These are phyloP conservation scores for Entelurus aequoreus DNA, from an alignment of 2,113 vertebrate species.

Conservation along the genomic window DNA sequence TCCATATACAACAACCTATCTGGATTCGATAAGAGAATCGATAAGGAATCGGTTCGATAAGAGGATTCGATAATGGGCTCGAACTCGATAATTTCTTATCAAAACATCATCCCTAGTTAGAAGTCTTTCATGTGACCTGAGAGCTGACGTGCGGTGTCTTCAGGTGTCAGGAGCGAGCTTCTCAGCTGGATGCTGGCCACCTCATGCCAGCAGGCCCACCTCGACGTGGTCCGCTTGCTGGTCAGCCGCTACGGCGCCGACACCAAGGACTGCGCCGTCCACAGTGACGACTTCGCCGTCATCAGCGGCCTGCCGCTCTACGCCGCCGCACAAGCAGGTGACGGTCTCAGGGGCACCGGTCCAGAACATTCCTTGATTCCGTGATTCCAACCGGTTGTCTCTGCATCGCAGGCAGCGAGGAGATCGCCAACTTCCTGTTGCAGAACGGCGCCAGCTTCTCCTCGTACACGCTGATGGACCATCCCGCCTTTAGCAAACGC, in stretches of 20 bases:
- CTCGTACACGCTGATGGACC: conserved; percentile 90
- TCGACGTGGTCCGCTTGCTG: conserved; percentile 81
- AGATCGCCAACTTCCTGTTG: conserved; percentile 84
- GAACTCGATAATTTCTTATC: too few species aligned
- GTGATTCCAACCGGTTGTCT: neutral
- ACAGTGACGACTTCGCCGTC: conserved; percentile 81
- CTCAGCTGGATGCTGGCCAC: conserved; percentile 88
- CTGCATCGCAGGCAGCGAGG: conserved; percentile 77
- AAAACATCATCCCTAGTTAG: too few species aligned
- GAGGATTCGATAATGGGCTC: too few species aligned
- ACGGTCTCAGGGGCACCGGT: neutral
- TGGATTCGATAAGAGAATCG: too few species aligned
- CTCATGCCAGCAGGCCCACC: conserved; percentile 83
- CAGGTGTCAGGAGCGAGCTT: conserved; percentile 66
- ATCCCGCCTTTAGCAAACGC: conserved; percentile 76
- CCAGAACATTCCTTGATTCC: neutral
- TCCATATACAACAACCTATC: too few species aligned
- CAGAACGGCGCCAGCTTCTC: conserved; percentile 87
- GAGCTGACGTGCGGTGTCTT: neutral
- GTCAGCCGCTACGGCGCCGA: conserved; percentile 79
- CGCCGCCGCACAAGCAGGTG: conserved; percentile 84
- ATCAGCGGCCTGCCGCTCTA: conserved; percentile 86
- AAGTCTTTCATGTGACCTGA: too few species aligned
- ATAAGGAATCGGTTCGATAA: too few species aligned
- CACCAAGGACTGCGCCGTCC: conserved; percentile 76